A percentile compares a stretch with the other conserved stretches of the same genome.
Conservation (phyloP, 1,140 invertebrate genomes). For the Chrysopa pallens region DNA sequence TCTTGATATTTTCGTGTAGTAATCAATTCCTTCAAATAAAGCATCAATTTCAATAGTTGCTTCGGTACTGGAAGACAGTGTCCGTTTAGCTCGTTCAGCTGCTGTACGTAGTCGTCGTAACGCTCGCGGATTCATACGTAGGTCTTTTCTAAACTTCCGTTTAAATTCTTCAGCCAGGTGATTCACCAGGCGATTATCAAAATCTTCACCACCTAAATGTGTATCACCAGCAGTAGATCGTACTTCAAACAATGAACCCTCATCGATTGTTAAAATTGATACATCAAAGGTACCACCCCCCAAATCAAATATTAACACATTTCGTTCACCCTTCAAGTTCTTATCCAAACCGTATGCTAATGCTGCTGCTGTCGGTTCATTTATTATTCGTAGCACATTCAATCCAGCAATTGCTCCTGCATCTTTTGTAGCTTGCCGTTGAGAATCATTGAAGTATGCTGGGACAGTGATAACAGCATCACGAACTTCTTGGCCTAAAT, state of each 20-base stretch:
- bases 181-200: slow-evolving; percentile 56
- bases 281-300: slow-evolving; percentile 57
- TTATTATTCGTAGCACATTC: slow-evolving; percentile 55
- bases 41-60: slow-evolving; percentile 30
- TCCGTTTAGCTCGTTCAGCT: slow-evolving; percentile 34
- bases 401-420: slow-evolving; percentile 45
- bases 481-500: slow-evolving; percentile 22
- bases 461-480: slow-evolving; percentile 34
- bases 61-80: slow-evolving; percentile 29
- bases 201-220: slow-evolving; percentile 52
- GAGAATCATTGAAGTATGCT: slow-evolving; percentile 52
- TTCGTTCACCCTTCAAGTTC: slow-evolving; percentile 50
- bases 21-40: slow-evolving; percentile 25
- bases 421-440: slow-evolving; percentile 49
- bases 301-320: slow-evolving; percentile 44
- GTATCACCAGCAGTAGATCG: slow-evolving; percentile 40
- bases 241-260: slow-evolving; percentile 48
- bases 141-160: slow-evolving; percentile 28
- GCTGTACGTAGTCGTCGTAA: slow-evolving; percentile 39
- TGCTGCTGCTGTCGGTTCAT: slow-evolving; percentile 64
- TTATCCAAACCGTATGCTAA: slow-evolving; percentile 63
- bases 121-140: slow-evolving; percentile 24
- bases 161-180: slow-evolving; percentile 33
- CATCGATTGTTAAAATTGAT: slow-evolving; percentile 54
- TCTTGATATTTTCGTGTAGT: slow-evolving; percentile 26